Conservation (phyloP, 2,888 invertebrate species). For the Shargacucullia verbasci region DNA sequence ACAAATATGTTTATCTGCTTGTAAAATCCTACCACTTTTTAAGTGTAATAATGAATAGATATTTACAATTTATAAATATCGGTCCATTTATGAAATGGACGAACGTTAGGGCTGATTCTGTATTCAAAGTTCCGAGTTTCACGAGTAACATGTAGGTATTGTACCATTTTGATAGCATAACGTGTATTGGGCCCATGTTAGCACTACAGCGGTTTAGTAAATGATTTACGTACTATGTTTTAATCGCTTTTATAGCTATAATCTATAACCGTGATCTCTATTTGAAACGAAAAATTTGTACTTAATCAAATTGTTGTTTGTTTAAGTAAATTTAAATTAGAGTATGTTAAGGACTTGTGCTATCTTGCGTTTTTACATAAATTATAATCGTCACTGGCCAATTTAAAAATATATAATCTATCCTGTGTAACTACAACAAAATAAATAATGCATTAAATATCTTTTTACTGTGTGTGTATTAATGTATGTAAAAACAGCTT, state of each 20-base stretch:
- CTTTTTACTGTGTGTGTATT: conserved; percentile 73
- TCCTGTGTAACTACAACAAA: conserved; percentile 60
- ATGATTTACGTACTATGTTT: conserved; percentile 52
- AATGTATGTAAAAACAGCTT: conserved; percentile 77
- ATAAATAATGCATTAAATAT: conserved; percentile 62
- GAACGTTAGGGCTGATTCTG: conserved; percentile 43
- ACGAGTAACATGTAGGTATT: conserved; percentile 28
- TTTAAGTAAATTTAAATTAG: conserved; percentile 66
- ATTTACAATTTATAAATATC: conserved; percentile 56
- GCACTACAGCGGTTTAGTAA: conserved; percentile 50
- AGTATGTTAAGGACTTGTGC: conserved; percentile 66
- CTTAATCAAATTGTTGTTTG: conserved; percentile 75
- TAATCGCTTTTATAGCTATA: conserved; percentile 60
- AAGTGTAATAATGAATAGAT: conserved; percentile 73
- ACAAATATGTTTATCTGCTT: conserved; percentile 70
- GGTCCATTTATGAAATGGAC: conserved; percentile 52
- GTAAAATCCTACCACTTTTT: conserved; percentile 65
- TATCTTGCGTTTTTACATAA: conserved; percentile 65
- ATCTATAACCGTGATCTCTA: conserved; percentile 71
- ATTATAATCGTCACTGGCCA: conserved; percentile 68
- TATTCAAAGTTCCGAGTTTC: conserved; percentile 57
- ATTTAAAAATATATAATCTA: conserved; percentile 66
- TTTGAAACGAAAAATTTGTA: conserved; percentile 74
- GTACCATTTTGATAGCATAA: conserved; percentile 56
- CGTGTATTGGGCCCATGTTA: conserved; percentile 58